A percentile compares a stretch with the other conserved stretches of the same genome.
Conservation (phyloP, 2,888 invertebrate species). For the Trichopoda pennipes region DNA sequence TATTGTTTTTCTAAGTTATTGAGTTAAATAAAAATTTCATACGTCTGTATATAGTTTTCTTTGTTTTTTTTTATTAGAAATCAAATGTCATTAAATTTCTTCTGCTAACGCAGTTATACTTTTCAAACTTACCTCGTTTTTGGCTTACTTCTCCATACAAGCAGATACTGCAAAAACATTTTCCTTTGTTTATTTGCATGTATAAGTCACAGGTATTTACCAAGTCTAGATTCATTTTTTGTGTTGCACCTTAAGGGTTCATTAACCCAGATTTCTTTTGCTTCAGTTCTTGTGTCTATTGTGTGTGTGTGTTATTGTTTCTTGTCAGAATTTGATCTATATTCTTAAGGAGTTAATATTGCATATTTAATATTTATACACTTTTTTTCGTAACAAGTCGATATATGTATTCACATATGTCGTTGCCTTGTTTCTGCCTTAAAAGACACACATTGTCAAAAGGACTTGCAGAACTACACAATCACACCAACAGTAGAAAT, state of each 20-base stretch:
- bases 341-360: conserved; percentile 54
- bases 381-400: background rate
- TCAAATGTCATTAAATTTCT: background rate
- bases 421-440: conserved; percentile 15
- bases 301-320: conserved; percentile 3
- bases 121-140: background rate
- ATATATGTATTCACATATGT: background rate
- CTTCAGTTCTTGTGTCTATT: conserved; percentile 2
- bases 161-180: background rate
- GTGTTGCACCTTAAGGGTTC: background rate
- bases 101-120: background rate
- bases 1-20: no score
- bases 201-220: background rate
- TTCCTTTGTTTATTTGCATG: background rate
- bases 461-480: background rate
- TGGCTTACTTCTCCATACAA: no score
- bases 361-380: conserved; percentile 42
- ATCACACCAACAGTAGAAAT: background rate
- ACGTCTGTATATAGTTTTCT: no score
- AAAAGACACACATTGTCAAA: conserved; percentile 46
- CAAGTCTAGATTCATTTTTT: background rate
- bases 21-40: no score
- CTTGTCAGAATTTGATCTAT: conserved; percentile 34
- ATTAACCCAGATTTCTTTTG: background rate
- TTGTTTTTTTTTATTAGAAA: no score